phyloP scores from a whole-genome alignment of 2,797 vertebrate genomes.

The Margarornis squamiger region DNA sequence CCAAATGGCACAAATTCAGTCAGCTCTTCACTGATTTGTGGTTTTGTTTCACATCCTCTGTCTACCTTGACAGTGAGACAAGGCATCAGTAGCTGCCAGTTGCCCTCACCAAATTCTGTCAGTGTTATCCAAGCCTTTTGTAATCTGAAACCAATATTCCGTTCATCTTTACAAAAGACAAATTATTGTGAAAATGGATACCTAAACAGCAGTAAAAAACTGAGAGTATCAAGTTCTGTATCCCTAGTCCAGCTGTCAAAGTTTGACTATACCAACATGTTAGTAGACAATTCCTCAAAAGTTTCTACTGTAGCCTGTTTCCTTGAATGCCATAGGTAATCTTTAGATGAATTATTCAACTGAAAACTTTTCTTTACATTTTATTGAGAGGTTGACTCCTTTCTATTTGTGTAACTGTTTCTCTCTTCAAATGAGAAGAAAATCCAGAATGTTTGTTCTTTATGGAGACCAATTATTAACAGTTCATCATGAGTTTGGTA shows the following conservation, averaged over 20 bases:
- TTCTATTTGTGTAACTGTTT: background rate
- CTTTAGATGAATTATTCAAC: background rate
- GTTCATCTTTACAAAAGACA: background rate
- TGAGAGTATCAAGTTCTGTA: background rate
- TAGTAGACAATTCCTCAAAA: background rate
- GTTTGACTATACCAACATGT: background rate
- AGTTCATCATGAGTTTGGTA: background rate
- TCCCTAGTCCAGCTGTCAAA: background rate
- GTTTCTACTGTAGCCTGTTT: background rate
- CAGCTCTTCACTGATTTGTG: background rate
- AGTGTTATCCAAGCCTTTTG: background rate
- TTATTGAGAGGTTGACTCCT: background rate
- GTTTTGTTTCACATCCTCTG: background rate
- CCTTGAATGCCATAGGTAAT: background rate
- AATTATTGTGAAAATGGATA: background rate
- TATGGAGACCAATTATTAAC: background rate
- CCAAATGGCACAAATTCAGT: background rate
- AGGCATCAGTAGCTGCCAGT: background rate
- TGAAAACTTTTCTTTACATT: background rate
- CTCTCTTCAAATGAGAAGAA: background rate
- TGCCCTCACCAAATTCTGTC: background rate
- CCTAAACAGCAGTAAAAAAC: background rate
- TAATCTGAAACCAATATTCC: background rate
- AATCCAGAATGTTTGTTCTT: background rate
- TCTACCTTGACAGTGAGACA: background rate